Evolutionary conservation across 2,113 vertebrate species (phyloP).

Genomic region (Trinectes maculatus): DNA sequence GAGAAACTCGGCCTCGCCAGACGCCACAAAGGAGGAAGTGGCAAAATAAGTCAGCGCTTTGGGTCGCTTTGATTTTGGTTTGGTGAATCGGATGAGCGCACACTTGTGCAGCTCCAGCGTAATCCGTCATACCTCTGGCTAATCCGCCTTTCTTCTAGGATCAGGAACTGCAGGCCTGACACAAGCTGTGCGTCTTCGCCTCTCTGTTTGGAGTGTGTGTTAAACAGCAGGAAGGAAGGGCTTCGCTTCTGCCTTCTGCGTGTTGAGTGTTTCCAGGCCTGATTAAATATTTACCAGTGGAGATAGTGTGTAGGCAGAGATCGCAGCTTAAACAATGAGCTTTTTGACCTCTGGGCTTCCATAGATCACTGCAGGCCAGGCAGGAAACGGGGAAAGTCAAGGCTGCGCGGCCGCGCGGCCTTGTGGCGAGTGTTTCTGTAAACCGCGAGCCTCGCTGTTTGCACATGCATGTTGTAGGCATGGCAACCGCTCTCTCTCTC

Average conservation of each 20-base stretch:
- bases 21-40: constrained; percentile 21
- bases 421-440: constrained; percentile 26
- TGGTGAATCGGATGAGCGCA: constrained; percentile 5
- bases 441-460: constrained; percentile 40
- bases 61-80: background rate
- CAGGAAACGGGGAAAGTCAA: constrained; percentile 49
- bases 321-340: constrained; percentile 25
- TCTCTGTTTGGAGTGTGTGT: background rate
- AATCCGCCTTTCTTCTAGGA: constrained; percentile 7
- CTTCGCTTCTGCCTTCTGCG: constrained; percentile 9
- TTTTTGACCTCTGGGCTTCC: constrained; percentile 60
- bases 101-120: background rate
- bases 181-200: background rate
- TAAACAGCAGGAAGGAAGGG: constrained; percentile 12
- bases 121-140: background rate
- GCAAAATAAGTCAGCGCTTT: constrained; percentile 12
- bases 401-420: constrained; percentile 13
- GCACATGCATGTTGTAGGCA: constrained; percentile 63
- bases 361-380: constrained; percentile 10
- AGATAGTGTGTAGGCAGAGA: constrained; percentile 43
- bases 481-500: constrained; percentile 55
- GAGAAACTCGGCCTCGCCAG: constrained; percentile 1
- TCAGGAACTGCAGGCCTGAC: background rate
- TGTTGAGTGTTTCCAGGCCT: constrained; percentile 44
- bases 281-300: constrained; percentile 71